Percentiles rank a stretch among this genome's conserved stretches.
Evolutionary conservation across 2,888 invertebrate species (phyloP).

Genomic region (Microctonus hyperodae): DNA sequence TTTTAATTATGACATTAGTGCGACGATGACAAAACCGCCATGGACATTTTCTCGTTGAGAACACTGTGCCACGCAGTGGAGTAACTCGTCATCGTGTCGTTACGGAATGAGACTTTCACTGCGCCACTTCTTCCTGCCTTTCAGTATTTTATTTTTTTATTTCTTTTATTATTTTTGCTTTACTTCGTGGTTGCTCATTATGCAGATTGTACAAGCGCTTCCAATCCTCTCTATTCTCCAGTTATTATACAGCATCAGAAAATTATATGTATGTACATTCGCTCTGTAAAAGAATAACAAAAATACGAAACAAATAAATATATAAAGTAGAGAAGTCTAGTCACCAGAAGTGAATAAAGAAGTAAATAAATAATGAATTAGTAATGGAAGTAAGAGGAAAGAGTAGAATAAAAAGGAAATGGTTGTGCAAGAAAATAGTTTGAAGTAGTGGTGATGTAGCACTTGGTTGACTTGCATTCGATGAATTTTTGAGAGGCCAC

Average conservation of each 20-base stretch:
- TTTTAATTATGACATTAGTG: conserved; percentile 41
- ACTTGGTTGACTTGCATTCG: conserved; percentile 15
- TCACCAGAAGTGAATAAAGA: background rate
- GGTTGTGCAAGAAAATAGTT: conserved; percentile 7
- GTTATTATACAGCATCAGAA: background rate
- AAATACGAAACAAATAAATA: background rate
- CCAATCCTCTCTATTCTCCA: background rate
- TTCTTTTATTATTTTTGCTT: background rate
- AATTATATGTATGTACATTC: background rate
- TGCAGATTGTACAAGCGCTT: background rate
- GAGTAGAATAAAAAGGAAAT: background rate
- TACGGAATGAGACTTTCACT: conserved; percentile 17
- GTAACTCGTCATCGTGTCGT: conserved; percentile 17
- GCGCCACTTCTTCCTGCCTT: conserved; percentile 24
- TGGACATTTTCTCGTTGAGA: conserved; percentile 5
- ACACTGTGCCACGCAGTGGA: conserved; percentile 1
- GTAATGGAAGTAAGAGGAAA: background rate
- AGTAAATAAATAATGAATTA: background rate
- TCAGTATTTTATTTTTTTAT: conserved; percentile 14
- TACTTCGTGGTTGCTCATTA: conserved; percentile 12
- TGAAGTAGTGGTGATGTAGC: conserved; percentile 1
- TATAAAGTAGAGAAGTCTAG: background rate
- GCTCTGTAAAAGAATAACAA: background rate
- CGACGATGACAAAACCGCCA: conserved; percentile 1
- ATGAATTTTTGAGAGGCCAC: conserved; percentile 25